Evolutionary conservation across 2,888 invertebrate genomes (phyloP).

Genomic region (Ophion obscuratus): DNA sequence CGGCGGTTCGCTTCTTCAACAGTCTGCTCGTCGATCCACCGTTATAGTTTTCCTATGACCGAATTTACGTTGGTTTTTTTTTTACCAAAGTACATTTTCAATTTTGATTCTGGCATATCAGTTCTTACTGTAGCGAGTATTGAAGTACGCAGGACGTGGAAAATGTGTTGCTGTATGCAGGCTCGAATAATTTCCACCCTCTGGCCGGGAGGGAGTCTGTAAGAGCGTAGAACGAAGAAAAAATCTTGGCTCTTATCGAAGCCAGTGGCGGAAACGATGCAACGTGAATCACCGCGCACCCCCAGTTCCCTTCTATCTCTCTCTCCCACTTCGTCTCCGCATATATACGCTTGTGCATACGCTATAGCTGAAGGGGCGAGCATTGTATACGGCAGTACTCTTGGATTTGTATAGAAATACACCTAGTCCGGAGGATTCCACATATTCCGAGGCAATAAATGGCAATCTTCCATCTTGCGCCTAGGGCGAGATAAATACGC

Average conservation of each 20-base stretch:
- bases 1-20: no score
- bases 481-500: conserved; percentile 71
- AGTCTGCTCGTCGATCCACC: no score
- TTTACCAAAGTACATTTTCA: not conserved
- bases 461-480: conserved; percentile 73
- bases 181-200: conserved; percentile 66
- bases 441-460: conserved; percentile 72
- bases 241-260: conserved; percentile 71
- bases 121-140: conserved; percentile 16
- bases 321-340: conserved; percentile 30
- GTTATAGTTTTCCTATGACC: no score
- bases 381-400: conserved; percentile 48
- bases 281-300: conserved; percentile 69
- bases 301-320: conserved; percentile 49
- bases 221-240: conserved; percentile 59
- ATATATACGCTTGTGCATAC: conserved; percentile 2
- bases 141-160: conserved; percentile 5
- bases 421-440: conserved; percentile 71
- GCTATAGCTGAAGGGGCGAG: conserved; percentile 11
- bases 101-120: conserved; percentile 7
- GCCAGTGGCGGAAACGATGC: conserved; percentile 71
- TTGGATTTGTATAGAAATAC: conserved; percentile 71
- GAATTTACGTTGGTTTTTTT: not conserved
- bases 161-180: conserved; percentile 53
- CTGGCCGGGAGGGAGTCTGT: conserved; percentile 40